Evolutionary conservation across 2,888 invertebrate genomes (phyloP).

Genomic region (Hypsopygia costalis): DNA sequence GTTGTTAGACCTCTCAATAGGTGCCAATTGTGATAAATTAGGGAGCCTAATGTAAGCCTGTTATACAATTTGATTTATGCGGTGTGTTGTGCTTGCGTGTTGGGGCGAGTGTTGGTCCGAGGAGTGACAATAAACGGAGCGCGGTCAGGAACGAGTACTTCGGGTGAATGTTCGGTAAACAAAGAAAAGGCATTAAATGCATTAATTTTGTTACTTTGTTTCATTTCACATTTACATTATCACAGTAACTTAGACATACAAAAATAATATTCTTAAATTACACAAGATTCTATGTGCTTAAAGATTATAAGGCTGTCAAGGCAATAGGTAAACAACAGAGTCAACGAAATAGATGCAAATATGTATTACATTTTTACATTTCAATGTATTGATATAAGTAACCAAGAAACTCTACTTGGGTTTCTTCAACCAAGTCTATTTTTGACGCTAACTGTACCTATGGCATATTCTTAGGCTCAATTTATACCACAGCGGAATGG

Average conservation of each 20-base stretch:
- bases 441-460: no score
- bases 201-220: slow-evolving; percentile 54
- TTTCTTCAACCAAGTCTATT: no score
- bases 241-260: slow-evolving; percentile 2
- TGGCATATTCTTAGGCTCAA: no score
- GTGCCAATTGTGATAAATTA: slow-evolving; percentile 79
- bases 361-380: no score
- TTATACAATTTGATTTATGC: slow-evolving; percentile 42
- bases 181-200: slow-evolving; percentile 76
- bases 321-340: no score
- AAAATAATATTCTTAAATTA: slow-evolving; percentile 1
- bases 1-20: slow-evolving; percentile 57
- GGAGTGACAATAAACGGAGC: slow-evolving; percentile 39
- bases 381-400: no score
- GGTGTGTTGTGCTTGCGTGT: slow-evolving; percentile 38
- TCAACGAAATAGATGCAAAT: no score
- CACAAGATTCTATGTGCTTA: no score
- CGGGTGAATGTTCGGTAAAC: slow-evolving; percentile 47
- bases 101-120: slow-evolving; percentile 10
- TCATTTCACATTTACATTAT: slow-evolving; percentile 31
- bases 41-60: slow-evolving; percentile 65
- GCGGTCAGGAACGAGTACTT: slow-evolving; percentile 37
- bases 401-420: no score
- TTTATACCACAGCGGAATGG: no score
- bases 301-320: no score